Evolutionary conservation across 2,797 vertebrate species (phyloP), one percentile per base, ranked within the genome.

Genomic region (Simalia tracyae): DNA sequence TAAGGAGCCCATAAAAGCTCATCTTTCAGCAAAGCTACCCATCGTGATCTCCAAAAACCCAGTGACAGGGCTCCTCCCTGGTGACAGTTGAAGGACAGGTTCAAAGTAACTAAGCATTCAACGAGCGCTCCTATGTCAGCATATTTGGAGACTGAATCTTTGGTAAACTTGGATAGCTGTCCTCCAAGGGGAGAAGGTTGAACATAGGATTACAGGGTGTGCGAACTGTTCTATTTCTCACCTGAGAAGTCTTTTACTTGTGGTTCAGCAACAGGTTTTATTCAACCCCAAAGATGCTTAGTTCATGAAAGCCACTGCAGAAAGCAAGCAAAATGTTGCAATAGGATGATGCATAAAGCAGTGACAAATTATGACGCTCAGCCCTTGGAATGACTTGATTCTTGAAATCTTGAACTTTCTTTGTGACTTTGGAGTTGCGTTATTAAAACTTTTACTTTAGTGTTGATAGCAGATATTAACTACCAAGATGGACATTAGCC

Each of bases 101-200:
- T 68, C 66, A 14, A 14, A n/a, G 64, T 5, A n/a, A 0, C 5
- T n/a, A 28, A 66, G 28, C 28, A 0, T n/a, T 68, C 64, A 31
- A 2, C 14, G 26, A 28, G 4, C 2, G 28, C 12, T 31, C 28
- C 64, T 5, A 68, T 15, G 4, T 31, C 5, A 28, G 28, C 87
- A 19, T 28, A 28, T n/a, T 54, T 54, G 15, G 42, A 57, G 66
- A n/a, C 19, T 26, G 26, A 59, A n/a, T 61, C 59, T 14, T 88
- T 94, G 93, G 94, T 95, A 93, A 93, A 90, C 84, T 88, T 28
- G 91, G 87, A 93, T 86, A 91, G 89, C 90, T 46, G 46, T 46
- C 24, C 26, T 68, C 68, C 5, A 68, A n/a, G 26, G 50, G 42
- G 8, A 90, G 60, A 22, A 86, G 46, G n/a, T 87, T 66, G 22